Percentiles rank a stretch among this genome's conserved stretches.
Evolutionary conservation across 2,797 vertebrate species (phyloP).

Genomic region (Sebastes oblongus): DNA sequence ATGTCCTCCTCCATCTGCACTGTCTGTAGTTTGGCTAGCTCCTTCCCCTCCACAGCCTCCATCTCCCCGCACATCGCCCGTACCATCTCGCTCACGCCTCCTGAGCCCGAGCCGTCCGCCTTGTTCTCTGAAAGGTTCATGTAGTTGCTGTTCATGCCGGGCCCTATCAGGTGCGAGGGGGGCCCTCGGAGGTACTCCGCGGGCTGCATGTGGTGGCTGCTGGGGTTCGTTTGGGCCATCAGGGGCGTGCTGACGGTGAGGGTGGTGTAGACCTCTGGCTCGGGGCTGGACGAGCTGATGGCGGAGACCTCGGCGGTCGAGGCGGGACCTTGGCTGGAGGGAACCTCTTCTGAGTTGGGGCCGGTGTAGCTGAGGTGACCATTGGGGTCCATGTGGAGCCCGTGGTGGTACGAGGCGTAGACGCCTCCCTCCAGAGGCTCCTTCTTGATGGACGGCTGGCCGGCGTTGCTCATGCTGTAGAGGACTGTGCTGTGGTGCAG

Average conservation of each 20-base stretch:
- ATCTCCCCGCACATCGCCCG: constrained; percentile 92
- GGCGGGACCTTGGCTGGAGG: constrained; percentile 82
- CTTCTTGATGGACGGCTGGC: constrained; percentile 90
- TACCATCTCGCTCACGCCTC: constrained; percentile 87
- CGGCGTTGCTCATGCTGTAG: constrained; percentile 88
- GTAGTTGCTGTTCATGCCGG: constrained; percentile 87
- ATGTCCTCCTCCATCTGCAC: constrained; percentile 98
- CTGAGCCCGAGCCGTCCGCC: constrained; percentile 64
- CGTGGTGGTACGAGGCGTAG: constrained; percentile 86
- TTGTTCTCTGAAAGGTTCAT: constrained; percentile 87
- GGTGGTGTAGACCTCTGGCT: constrained; percentile 91
- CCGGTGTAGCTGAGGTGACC: constrained; percentile 90
- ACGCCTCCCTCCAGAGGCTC: constrained; percentile 91
- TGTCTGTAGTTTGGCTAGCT: constrained; percentile 96
- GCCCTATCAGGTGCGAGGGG: constrained; percentile 85
- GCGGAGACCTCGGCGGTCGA: constrained; percentile 59
- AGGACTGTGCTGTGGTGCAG: constrained; percentile 89
- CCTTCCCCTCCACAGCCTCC: constrained; percentile 88
- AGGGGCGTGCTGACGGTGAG: constrained; percentile 87
- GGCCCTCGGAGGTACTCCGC: constrained; percentile 83
- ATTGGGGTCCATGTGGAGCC: constrained; percentile 90
- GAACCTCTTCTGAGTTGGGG: constrained; percentile 77
- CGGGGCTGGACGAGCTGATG: constrained; percentile 86
- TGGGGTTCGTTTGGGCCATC: constrained; percentile 86
- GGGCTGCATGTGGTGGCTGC: constrained; percentile 82